Percentiles rank a stretch among this genome's conserved stretches.
phyloP scores from a whole-genome alignment of 1,140 invertebrate genomes.

The Zaprionus gabonicus region DNA sequence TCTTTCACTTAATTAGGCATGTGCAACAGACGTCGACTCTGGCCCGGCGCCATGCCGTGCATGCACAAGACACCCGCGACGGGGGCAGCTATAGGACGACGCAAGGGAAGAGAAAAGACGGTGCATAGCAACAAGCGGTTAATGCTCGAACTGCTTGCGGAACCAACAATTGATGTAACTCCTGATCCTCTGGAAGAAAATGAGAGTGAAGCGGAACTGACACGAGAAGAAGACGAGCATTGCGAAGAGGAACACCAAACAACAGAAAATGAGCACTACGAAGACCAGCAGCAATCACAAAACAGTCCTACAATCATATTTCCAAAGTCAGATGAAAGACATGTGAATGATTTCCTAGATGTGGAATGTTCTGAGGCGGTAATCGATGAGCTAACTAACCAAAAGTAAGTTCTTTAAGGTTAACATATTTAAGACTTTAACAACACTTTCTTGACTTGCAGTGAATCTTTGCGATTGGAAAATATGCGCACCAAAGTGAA shows the following conservation, averaged over 20 bases:
- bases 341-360: constrained; percentile 2
- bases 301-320: background rate
- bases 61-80: background rate
- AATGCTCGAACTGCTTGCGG: background rate
- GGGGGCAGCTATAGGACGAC: background rate
- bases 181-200: background rate
- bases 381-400: constrained; percentile 22
- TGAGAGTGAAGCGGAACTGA: background rate
- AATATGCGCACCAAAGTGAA: constrained; percentile 18
- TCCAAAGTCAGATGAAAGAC: background rate
- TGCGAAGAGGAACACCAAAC: background rate
- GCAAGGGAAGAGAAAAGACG: background rate
- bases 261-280: background rate
- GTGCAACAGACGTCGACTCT: background rate
- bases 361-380: constrained; percentile 21
- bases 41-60: constrained; percentile 7
- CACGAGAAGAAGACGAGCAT: background rate
- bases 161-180: background rate
- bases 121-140: background rate
- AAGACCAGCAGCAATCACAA: background rate
- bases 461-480: constrained; percentile 1
- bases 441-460: constrained; percentile 1
- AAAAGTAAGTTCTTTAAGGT: constrained; percentile 13
- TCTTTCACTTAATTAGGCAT: constrained; percentile 2
- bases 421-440: background rate